Base-by-base conservation (phyloP, 2,888 invertebrate species). In the Strigamia crassipes region DNA sequence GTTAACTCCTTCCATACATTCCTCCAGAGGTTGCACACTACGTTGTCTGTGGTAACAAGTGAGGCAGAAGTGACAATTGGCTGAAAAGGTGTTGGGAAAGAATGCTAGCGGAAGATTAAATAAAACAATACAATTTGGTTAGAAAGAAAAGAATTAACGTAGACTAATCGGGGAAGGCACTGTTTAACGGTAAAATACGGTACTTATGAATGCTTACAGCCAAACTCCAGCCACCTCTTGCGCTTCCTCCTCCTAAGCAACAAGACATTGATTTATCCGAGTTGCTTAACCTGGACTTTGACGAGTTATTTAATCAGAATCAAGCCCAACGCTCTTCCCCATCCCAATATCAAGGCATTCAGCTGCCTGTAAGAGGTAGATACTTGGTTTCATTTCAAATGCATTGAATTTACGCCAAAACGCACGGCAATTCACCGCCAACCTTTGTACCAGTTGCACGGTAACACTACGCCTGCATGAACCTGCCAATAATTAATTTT, bases 301-400 rank as follows among this genome's bases (percentile, higher is more conserved):
- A 85, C 84, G 85, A 86, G 84, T 86, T 86, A 83, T 86, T 85
- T 85, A 87, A 87, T 38, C 87, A 88, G 73, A 87, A 87, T 8
- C 85, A 82, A 66, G 82, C 18, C 18, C 82, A 85, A 80, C 1
- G 56, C 21, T 56, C 21, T 21, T 84, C 83, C 51, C 81, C 83
- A 77, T 73, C 84, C 78, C 82, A 83, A 42, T 84, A 84, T 82
- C 84, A 82, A 56, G 83, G 84, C 79, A 83, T 84, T 78, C 84
- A 83, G 78, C 82, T 84, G 81, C 83, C 84, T 21, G 83, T 84
- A 42, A 83, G 84, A 85, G 85, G 85, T 85, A 85, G 83, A 79
- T 79, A 41, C 12, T 5, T 15, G 23, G 23, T 21, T 34, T 56
- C 21, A 56, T 56, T 56, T 5, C 3, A 56, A 56, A 56, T 56